Evolutionary conservation across 2,888 invertebrate species (phyloP), one percentile per base, ranked within the genome.

Genomic region (Trissoscelio sp.): DNA sequence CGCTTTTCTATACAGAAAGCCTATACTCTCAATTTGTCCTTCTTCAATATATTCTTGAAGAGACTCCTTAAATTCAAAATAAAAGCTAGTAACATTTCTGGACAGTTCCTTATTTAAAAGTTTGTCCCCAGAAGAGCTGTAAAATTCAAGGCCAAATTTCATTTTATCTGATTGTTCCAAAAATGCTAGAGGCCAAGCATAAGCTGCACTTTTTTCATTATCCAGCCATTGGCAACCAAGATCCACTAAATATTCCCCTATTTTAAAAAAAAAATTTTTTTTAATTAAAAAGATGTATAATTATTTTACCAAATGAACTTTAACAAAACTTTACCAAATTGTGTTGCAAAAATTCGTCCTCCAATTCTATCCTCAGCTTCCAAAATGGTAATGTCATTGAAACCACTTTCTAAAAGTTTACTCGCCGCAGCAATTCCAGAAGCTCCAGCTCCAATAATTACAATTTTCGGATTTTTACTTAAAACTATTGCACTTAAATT

Each of bases 361-460:
- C 93, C 93, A 78, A 93, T 90, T 81, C 93, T 86, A 64, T 90
- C 84, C 87, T 92, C 92, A 31, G 90, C 92, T 88, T 91, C 94
- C 84, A 92, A 88, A 66, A 94, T 89, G 3, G 89, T 91, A 6
- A 94, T 83, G 82, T 93, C 88, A 9, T 87, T 83, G 28, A 92
- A 88, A 14, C 92, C 92, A 85, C 92, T 91, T 81, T 92, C 90
- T 0, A 92, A 78, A 2, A 94, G 88, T 83, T 89, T 90, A 1
- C 92, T 88, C 0, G 93, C 93, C n/a, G 93, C 93, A 0, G 93
- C 92, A 51, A 93, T 91, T n/a, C 94, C 94, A 6, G 93, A 88
- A 24, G 92, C 90, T 11, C 94, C 94, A 22, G 93, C 93, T 39
- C 94, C 94, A 57, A 94, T 88, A 46, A 94, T 92, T 18, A 94